Conservation (phyloP, 1,140 invertebrate genomes). For the Nomia melanderi region DNA sequence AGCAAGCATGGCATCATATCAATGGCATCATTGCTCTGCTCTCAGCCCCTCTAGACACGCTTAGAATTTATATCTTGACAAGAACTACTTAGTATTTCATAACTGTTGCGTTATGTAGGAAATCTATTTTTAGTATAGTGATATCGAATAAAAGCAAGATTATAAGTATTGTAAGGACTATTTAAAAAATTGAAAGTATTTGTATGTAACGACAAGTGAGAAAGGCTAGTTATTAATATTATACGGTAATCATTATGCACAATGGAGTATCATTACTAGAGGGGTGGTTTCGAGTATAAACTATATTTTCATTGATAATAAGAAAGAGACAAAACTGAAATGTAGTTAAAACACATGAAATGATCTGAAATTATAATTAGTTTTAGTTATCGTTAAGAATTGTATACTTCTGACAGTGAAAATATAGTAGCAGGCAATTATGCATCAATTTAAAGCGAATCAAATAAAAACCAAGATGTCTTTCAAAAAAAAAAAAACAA, state of each 20-base stretch:
- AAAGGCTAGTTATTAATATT: slow-evolving; percentile 8
- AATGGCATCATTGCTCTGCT: slow-evolving; percentile 51
- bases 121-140: slow-evolving; percentile 30
- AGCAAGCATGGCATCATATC: slow-evolving; percentile 36
- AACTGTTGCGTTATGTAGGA: slow-evolving; percentile 29
- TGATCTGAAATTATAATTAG: background rate
- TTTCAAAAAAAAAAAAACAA: background rate
- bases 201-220: slow-evolving; percentile 43
- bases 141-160: slow-evolving; percentile 31
- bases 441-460: slow-evolving; percentile 1
- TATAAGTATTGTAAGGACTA: slow-evolving; percentile 16
- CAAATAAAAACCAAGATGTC: background rate
- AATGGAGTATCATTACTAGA: slow-evolving; percentile 27
- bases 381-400: background rate
- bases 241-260: background rate
- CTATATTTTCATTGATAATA: slow-evolving; percentile 47
- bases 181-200: slow-evolving; percentile 10
- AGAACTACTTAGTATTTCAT: slow-evolving; percentile 28
- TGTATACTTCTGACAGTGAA: slow-evolving; percentile 19
- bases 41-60: slow-evolving; percentile 50
- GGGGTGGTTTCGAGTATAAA: slow-evolving; percentile 29
- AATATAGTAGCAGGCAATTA: slow-evolving; percentile 46
- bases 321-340: background rate
- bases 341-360: background rate
- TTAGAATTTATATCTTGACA: slow-evolving; percentile 35